These are phyloP conservation scores for Drosophila paracracens DNA, from an alignment of 2,888 invertebrate genomes.

Conservation along the genomic window DNA sequence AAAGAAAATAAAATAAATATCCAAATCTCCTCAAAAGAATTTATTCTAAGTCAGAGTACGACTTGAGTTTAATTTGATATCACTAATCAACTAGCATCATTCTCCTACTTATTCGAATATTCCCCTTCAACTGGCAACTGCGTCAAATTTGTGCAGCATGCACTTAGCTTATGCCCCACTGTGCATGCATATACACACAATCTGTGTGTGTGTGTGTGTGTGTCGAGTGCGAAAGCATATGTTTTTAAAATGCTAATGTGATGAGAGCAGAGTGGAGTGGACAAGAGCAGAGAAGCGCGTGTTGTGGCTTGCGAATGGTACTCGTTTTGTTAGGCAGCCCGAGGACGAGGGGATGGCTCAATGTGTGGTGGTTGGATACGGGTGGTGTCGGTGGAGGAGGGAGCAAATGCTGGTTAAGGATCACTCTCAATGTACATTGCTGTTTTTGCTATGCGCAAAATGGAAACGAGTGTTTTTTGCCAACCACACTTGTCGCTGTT, in stretches of 20 bases:
- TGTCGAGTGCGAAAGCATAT: slow-evolving; percentile 75
- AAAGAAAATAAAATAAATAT: neutral
- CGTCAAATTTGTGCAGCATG: slow-evolving; percentile 49
- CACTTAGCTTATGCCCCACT: slow-evolving; percentile 33
- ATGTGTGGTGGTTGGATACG: neutral
- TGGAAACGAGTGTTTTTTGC: slow-evolving; percentile 70
- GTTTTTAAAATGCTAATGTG: slow-evolving; percentile 70
- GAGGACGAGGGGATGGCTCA: neutral
- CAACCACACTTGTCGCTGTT: slow-evolving; percentile 42
- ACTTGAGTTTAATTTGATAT: neutral
- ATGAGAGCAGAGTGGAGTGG: slow-evolving; percentile 29
- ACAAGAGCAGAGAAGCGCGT: slow-evolving; percentile 35
- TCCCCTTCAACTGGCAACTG: neutral
- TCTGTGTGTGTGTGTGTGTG: slow-evolving; percentile 12
- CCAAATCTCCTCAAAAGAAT: neutral
- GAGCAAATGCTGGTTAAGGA: neutral
- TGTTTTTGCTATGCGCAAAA: slow-evolving; percentile 66
- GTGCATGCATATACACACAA: neutral
- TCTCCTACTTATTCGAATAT: neutral
- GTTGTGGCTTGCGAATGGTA: slow-evolving; percentile 58
- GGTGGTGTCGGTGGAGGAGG: neutral
- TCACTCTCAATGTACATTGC: slow-evolving; percentile 60
- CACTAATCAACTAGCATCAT: neutral
- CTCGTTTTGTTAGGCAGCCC: slow-evolving; percentile 26
- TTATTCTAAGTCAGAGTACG: neutral